phyloP scores from a whole-genome alignment of 1,140 invertebrate genomes.

The Drosophila varians region DNA sequence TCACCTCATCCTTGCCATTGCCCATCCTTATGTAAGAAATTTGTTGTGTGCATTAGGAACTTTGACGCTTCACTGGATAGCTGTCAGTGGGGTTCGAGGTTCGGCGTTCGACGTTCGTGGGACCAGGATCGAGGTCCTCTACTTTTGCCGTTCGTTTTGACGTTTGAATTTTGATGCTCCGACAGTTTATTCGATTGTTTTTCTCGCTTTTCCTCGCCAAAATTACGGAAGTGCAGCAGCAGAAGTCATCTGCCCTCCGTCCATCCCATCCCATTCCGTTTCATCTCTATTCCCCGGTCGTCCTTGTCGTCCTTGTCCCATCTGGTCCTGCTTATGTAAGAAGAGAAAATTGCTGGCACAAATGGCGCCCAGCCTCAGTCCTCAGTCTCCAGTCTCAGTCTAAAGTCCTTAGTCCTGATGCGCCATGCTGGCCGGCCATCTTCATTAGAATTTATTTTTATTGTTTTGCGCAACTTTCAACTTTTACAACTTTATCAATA shows the following conservation, averaged over 20 bases:
- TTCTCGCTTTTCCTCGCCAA: slow-evolving; percentile 71
- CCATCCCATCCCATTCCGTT: neutral
- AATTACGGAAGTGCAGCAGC: slow-evolving; percentile 79
- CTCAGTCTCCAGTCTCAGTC: neutral
- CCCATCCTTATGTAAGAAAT: slow-evolving; percentile 68
- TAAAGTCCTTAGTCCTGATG: slow-evolving; percentile 14
- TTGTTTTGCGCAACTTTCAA: slow-evolving; percentile 80
- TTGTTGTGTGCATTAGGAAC: slow-evolving; percentile 83
- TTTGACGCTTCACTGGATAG: slow-evolving; percentile 81
- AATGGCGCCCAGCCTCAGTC: slow-evolving; percentile 56
- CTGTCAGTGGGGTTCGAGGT: slow-evolving; percentile 62
- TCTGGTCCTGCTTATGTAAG: slow-evolving; percentile 69
- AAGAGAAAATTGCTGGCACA: slow-evolving; percentile 74
- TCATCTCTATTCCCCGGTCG: neutral
- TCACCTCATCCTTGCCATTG: neutral
- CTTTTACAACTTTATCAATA: slow-evolving; percentile 82
- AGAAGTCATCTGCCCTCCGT: slow-evolving; percentile 50
- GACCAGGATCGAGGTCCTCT: slow-evolving; percentile 41
- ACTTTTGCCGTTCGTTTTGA: slow-evolving; percentile 57
- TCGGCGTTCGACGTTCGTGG: too few relatives aligned
- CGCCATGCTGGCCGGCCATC: slow-evolving; percentile 75
- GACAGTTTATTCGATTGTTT: slow-evolving; percentile 82
- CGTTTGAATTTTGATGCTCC: slow-evolving; percentile 82
- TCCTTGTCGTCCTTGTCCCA: slow-evolving; percentile 16
- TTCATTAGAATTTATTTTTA: slow-evolving; percentile 82